These are phyloP conservation scores for Cervus canadensis DNA, from an alignment of 2,113 vertebrate genomes.

Conservation along the genomic window DNA sequence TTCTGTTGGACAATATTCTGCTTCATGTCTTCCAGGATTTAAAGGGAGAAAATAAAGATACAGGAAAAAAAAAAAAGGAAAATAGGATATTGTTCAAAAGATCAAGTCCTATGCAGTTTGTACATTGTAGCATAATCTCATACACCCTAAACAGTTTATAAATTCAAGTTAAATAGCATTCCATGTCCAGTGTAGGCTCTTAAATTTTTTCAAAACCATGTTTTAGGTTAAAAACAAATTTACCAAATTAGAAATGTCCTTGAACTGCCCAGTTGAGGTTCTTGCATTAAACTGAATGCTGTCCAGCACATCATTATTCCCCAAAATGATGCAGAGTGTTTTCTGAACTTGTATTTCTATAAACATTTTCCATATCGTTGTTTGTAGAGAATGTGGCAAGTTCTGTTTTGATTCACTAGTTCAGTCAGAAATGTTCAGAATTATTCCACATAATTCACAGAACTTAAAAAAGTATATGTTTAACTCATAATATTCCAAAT, in stretches of 20 bases:
- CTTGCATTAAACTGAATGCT: background rate
- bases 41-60: background rate
- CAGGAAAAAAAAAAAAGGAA: background rate
- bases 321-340: background rate
- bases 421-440: constrained; percentile 70
- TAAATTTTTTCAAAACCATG: background rate
- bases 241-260: constrained; percentile 30
- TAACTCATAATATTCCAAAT: constrained; percentile 74
- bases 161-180: constrained; percentile 21
- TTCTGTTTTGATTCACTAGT: constrained; percentile 77
- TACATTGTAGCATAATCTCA: background rate
- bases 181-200: background rate
- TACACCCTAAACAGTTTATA: background rate
- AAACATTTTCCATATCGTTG: constrained; percentile 66
- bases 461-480: constrained; percentile 77
- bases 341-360: constrained; percentile 40
- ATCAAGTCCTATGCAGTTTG: background rate
- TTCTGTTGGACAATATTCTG: background rate
- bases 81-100: background rate
- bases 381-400: constrained; percentile 62
- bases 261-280: background rate
- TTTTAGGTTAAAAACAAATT: background rate
- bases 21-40: background rate
- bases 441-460: constrained; percentile 78
- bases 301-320: background rate